A percentile compares a stretch with the other conserved stretches of the same genome.
Evolutionary conservation across 2,113 vertebrate genomes (phyloP).

Genomic region (Acanthochromis polyacanthus): DNA sequence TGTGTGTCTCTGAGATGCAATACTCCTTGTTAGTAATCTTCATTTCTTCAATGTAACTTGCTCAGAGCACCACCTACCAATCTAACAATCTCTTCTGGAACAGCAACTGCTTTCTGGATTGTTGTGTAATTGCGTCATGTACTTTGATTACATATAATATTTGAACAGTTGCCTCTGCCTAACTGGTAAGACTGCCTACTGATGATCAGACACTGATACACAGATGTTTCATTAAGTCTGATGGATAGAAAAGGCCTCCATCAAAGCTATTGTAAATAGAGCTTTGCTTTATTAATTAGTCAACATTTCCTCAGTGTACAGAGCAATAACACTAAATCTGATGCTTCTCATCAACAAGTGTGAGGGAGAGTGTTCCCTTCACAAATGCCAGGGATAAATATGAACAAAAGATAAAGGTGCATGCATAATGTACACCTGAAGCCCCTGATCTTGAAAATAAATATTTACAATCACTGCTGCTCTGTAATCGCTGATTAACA

Average conservation of each 20-base stretch:
- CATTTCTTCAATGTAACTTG: no score
- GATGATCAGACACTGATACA: no score
- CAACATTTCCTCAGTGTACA: background rate
- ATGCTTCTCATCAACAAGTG: background rate
- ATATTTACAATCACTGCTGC: background rate
- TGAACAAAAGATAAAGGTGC: slow-evolving; percentile 1
- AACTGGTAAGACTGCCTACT: no score
- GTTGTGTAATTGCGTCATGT: no score
- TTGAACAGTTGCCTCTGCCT: no score
- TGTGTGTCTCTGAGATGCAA: no score
- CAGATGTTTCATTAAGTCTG: no score
- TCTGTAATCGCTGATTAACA: background rate
- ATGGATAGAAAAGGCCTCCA: background rate
- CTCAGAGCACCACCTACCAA: no score
- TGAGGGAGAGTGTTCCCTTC: background rate
- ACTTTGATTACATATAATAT: no score
- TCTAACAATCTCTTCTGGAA: no score
- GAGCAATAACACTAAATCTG: background rate
- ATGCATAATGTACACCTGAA: background rate
- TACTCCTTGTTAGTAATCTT: no score
- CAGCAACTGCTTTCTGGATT: no score
- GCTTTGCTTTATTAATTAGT: slow-evolving; percentile 7
- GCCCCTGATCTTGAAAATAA: background rate
- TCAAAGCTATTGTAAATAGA: background rate
- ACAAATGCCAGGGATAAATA: slow-evolving; percentile 12